Evolutionary conservation across 2,888 invertebrate genomes (phyloP).

Genomic region (Chaetogeoica ovagalla): DNA sequence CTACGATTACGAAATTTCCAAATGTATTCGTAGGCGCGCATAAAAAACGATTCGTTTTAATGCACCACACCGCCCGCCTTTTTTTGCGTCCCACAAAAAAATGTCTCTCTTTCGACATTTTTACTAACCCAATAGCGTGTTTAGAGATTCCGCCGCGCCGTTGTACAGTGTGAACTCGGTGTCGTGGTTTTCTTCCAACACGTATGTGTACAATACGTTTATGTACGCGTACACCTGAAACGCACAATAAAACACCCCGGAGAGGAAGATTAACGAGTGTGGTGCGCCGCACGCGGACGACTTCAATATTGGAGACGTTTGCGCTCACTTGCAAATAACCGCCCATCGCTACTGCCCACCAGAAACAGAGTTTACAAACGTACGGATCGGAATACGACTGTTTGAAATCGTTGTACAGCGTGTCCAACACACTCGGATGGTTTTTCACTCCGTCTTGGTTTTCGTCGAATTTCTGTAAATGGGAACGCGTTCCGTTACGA

Average conservation of each 20-base stretch:
- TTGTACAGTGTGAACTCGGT: conserved; percentile 35
- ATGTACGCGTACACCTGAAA: conserved; percentile 42
- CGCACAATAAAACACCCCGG: too few relatives aligned
- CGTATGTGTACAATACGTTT: conserved; percentile 39
- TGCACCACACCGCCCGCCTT: background rate
- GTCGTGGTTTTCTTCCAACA: conserved; percentile 31
- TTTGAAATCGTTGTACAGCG: conserved; percentile 57
- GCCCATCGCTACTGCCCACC: conserved; percentile 64
- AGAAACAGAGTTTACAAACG: conserved; percentile 63
- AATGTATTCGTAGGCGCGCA: too few relatives aligned
- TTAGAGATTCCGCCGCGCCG: conserved; percentile 35
- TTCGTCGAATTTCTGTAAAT: background rate
- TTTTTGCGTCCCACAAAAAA: too few relatives aligned
- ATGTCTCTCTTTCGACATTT: too few relatives aligned
- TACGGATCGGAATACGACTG: conserved; percentile 59
- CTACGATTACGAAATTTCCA: too few relatives aligned
- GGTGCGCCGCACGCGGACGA: too few relatives aligned
- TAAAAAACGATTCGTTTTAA: background rate
- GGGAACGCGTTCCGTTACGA: too few relatives aligned
- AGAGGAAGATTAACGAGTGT: too few relatives aligned
- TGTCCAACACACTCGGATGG: conserved; percentile 2
- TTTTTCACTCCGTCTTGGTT: background rate
- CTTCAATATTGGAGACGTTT: background rate
- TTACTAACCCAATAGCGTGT: conserved; percentile 15
- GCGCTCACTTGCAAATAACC: conserved; percentile 60